phyloP scores from a whole-genome alignment of 2,113 vertebrate species.

The Bubo blakistoni region DNA sequence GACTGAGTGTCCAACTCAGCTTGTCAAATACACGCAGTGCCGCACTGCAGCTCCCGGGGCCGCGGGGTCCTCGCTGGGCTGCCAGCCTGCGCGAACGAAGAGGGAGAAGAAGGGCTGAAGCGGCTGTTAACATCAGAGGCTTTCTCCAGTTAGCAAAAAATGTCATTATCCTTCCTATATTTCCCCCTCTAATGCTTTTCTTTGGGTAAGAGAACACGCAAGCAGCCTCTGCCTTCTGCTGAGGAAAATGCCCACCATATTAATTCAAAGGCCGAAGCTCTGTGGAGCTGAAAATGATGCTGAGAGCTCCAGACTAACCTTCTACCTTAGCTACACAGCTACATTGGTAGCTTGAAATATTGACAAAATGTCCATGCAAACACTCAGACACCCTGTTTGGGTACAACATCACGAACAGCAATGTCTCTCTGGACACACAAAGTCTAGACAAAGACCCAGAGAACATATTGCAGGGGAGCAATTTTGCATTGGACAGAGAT shows the following conservation, averaged over 20 bases:
- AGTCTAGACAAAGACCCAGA: background rate
- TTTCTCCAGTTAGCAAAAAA: background rate
- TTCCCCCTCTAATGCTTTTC: background rate
- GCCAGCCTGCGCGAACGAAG: background rate
- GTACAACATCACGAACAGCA: background rate
- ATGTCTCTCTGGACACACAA: background rate
- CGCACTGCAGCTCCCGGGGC: slow-evolving; percentile 63
- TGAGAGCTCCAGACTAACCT: background rate
- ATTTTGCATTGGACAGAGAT: background rate
- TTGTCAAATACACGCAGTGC: slow-evolving; percentile 98
- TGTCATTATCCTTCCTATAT: background rate
- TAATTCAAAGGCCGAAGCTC: background rate
- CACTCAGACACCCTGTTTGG: background rate
- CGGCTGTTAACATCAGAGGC: background rate
- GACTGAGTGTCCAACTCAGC: slow-evolving; percentile 93
- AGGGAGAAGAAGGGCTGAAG: background rate
- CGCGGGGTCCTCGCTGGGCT: background rate
- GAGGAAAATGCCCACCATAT: background rate
- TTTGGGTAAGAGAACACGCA: background rate
- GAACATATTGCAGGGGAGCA: background rate
- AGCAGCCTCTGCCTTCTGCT: background rate
- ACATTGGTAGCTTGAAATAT: background rate
- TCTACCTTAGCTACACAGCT: background rate
- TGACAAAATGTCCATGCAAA: background rate
- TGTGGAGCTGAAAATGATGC: background rate